Conservation (phyloP, 2,113 vertebrate species). For the Cebidichthys violaceus region DNA sequence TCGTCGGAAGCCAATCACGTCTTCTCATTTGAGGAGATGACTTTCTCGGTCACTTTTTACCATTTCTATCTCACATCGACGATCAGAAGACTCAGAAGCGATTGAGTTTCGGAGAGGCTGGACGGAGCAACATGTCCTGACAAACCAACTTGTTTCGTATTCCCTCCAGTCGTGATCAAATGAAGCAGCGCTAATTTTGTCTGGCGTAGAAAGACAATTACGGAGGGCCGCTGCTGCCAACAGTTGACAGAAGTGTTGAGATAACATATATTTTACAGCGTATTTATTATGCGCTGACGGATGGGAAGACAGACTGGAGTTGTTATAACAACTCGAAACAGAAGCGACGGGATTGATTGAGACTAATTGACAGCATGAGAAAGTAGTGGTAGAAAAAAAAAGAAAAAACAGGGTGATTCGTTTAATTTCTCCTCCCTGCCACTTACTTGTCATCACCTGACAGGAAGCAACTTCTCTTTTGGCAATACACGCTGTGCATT, state of each 20-base stretch:
- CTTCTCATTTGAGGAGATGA: constrained; percentile 64
- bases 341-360: constrained; percentile 76
- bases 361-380: constrained; percentile 78
- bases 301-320: constrained; percentile 67
- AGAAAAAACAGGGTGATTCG: constrained; percentile 51
- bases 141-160: constrained; percentile 56
- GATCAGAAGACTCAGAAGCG: constrained; percentile 36
- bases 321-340: constrained; percentile 72
- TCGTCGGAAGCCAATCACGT: constrained; percentile 61
- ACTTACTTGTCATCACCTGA: constrained; percentile 79
- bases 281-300: constrained; percentile 72
- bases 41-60: constrained; percentile 57
- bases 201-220: constrained; percentile 72
- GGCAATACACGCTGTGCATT: constrained; percentile 55
- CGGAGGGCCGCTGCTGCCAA: constrained; percentile 45
- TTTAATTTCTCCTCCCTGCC: constrained; percentile 69
- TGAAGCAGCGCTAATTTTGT: constrained; percentile 59
- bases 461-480: constrained; percentile 69
- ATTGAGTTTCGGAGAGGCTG: constrained; percentile 40
- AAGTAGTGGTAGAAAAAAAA: not conserved
- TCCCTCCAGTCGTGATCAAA: constrained; percentile 55
- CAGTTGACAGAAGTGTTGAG: constrained; percentile 68
- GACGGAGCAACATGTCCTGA: constrained; percentile 53
- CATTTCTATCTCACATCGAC: constrained; percentile 54
- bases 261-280: constrained; percentile 66